phyloP scores from a whole-genome alignment of 2,113 vertebrate genomes.

The Embiotoca jacksoni region DNA sequence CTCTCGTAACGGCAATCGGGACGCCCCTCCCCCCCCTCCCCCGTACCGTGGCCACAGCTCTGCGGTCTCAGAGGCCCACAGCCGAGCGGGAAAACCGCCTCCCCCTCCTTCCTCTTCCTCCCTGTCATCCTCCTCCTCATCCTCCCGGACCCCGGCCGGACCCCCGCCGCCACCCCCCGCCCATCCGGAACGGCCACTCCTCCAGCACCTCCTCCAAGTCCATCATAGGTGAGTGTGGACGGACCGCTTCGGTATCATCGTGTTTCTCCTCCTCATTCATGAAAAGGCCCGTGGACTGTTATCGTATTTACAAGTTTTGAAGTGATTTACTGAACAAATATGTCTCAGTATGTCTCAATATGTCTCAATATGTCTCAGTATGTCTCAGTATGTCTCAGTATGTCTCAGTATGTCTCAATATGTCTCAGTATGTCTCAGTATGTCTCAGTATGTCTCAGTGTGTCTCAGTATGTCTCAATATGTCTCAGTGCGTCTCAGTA shows the following conservation, averaged over 20 bases:
- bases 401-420: too few relatives aligned
- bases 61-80: conserved; percentile 76
- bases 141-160: conserved; percentile 88
- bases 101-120: conserved; percentile 82
- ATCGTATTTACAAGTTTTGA: too few relatives aligned
- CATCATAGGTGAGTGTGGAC: conserved; percentile 87
- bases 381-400: too few relatives aligned
- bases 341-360: too few relatives aligned
- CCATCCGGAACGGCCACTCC: conserved; percentile 93
- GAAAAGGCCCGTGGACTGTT: not conserved
- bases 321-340: too few relatives aligned
- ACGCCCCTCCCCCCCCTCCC: conserved; percentile 90
- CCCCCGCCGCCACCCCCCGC: conserved; percentile 92
- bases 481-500: too few relatives aligned
- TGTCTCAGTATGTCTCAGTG: too few relatives aligned
- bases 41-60: conserved; percentile 88
- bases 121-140: conserved; percentile 81
- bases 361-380: too few relatives aligned
- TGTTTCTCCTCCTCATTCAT: not conserved
- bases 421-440: too few relatives aligned
- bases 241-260: not conserved
- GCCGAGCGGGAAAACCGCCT: conserved; percentile 86
- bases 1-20: conserved; percentile 89
- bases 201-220: conserved; percentile 83
- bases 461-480: too few relatives aligned